phyloP scores from a whole-genome alignment of 2,888 invertebrate genomes.

The Strigamia crassipes region DNA sequence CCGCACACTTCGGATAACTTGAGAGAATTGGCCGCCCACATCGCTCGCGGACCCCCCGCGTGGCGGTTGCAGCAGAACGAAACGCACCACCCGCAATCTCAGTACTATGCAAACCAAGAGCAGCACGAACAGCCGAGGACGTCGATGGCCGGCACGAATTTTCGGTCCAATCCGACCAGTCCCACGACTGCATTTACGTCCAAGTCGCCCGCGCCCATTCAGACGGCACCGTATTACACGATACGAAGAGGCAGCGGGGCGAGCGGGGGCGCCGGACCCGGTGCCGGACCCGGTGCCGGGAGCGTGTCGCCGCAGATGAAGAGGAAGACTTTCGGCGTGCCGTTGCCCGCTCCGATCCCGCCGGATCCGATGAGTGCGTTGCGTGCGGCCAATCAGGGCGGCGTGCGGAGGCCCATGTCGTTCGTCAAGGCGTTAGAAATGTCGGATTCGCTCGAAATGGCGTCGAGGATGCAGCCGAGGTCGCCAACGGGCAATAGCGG shows the following conservation, averaged over 20 bases:
- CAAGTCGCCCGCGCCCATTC: not conserved
- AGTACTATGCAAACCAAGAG: constrained; percentile 62
- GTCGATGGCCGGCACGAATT: constrained; percentile 53
- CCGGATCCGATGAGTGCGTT: constrained; percentile 51
- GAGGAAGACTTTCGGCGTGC: constrained; percentile 58
- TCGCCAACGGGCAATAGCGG: constrained; percentile 36
- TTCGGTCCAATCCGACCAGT: constrained; percentile 75
- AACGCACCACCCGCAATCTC: constrained; percentile 63
- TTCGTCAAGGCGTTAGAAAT: constrained; percentile 88
- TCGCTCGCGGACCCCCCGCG: constrained; percentile 56
- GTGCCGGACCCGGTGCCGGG: no score
- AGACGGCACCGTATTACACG: constrained; percentile 30
- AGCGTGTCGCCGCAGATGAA: constrained; percentile 72
- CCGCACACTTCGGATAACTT: constrained; percentile 69
- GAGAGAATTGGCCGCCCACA: constrained; percentile 83
- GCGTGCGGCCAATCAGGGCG: constrained; percentile 55
- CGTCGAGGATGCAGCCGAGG: constrained; percentile 30
- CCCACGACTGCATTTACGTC: constrained; percentile 64
- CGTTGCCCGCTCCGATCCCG: constrained; percentile 45
- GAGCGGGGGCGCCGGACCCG: constrained; percentile 55
- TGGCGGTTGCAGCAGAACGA: constrained; percentile 69
- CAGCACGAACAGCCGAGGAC: constrained; percentile 27
- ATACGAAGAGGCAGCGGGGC: constrained; percentile 23
- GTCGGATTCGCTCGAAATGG: constrained; percentile 72
- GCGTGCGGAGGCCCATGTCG: constrained; percentile 74